Base-by-base conservation (phyloP, 2,113 vertebrate species). In the Leuciscus idus region DNA sequence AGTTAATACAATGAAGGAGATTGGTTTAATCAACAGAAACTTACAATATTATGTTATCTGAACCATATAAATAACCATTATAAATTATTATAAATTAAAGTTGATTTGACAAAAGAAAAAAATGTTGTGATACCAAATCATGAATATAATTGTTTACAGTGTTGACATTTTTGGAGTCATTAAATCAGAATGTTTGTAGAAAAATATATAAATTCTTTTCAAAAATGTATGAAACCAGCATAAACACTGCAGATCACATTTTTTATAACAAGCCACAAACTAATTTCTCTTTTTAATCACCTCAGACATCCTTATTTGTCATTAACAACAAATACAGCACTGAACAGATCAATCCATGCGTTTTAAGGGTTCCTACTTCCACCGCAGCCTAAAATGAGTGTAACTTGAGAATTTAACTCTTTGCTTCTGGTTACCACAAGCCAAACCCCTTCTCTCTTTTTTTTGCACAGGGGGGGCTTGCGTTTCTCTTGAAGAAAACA, bases 401-500 rank as follows among this genome's bases (percentile, higher is more conserved):
- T 73, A 84, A 84, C 82, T 57, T 73, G 82, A 84, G 48, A 72
- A 74, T 84, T 73, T 59, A 85, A 85, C 61, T 39, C 68, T 59
- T 82, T 75, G 83, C 81, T 10, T 80, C 26, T 73, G 48, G 50
- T 73, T 43, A 57, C 81, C 81, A 57, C 82, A 74, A 73, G 82
- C 82, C 82, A 84, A 83, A 9, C 81, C 86, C 50, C 59, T 48
- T 79, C 70, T 46, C 83, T 78, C 26, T 86, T 88, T 76, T 66
- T 73, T 83, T 78, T 48, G 57, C 84, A 77, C 57, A 52, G 68
- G 85, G 84, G 86, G 75, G 89, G 87, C 86, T 82, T 87, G 85
- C 87, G 84, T 88, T 88, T 86, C 84, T 86, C 85, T 91, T 87
- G 64, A 92, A 90, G 88, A 92, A 91, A 90, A 89, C 90, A 89